Evolutionary conservation across 2,888 invertebrate genomes (phyloP).

Genomic region (Ctenicera cuprea): DNA sequence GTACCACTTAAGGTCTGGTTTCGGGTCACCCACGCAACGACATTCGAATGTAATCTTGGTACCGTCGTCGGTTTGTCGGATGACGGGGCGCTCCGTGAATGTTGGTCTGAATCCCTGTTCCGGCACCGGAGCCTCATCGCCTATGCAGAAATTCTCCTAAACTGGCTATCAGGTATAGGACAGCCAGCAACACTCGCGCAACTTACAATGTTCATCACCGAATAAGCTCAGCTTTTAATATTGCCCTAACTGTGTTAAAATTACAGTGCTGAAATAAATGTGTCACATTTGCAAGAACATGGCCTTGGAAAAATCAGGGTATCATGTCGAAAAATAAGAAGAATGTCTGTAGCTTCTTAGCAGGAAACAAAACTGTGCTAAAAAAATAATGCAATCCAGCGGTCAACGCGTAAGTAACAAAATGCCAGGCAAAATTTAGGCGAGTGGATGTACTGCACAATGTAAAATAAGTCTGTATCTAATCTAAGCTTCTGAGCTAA

Average conservation of each 20-base stretch:
- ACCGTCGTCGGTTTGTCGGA: slow-evolving; percentile 97
- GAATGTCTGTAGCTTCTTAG: slow-evolving; percentile 58
- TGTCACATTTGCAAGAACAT: slow-evolving; percentile 71
- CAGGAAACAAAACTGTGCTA: slow-evolving; percentile 61
- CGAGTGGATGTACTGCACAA: slow-evolving; percentile 39
- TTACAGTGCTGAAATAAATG: slow-evolving; percentile 61
- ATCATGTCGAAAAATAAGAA: slow-evolving; percentile 61
- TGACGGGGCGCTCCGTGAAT: slow-evolving; percentile 98
- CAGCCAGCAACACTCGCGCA: slow-evolving; percentile 72
- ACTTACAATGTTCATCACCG: slow-evolving; percentile 71
- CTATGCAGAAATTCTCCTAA: slow-evolving; percentile 76
- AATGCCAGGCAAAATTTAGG: slow-evolving; percentile 53
- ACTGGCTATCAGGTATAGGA: slow-evolving; percentile 69
- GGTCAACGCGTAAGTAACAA: slow-evolving; percentile 51
- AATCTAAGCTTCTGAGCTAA: slow-evolving; percentile 66
- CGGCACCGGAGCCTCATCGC: slow-evolving; percentile 96
- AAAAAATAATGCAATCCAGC: slow-evolving; percentile 61
- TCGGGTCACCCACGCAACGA: slow-evolving; percentile 97
- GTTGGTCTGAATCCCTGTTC: slow-evolving; percentile 97
- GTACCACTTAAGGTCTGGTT: slow-evolving; percentile 95
- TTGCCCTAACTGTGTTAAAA: slow-evolving; percentile 66
- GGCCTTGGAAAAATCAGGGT: slow-evolving; percentile 67
- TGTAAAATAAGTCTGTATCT: slow-evolving; percentile 57
- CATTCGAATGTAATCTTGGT: slow-evolving; percentile 97
- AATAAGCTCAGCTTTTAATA: slow-evolving; percentile 73